Conservation (phyloP, 2,113 vertebrate genomes). For the Bombycilla garrulus region DNA sequence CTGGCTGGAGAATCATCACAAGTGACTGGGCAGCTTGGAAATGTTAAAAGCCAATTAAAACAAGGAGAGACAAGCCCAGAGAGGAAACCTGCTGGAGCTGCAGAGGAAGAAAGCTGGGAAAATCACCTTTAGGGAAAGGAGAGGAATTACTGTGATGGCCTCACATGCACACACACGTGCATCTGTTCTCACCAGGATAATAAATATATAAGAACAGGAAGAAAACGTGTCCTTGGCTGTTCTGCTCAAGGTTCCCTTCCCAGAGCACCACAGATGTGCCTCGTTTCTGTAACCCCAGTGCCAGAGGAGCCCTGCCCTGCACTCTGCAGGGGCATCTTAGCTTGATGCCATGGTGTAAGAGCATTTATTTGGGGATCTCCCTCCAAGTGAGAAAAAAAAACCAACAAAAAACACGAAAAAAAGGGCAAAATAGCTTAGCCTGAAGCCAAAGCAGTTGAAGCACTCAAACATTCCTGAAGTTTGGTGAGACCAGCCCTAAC, state of each 20-base stretch:
- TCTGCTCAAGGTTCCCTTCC: not conserved
- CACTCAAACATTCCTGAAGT: not conserved
- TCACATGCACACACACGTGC: not conserved
- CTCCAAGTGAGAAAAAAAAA: not conserved
- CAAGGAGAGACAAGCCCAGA: not conserved
- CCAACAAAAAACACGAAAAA: not conserved
- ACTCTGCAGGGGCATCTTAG: accelerated
- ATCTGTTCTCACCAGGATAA: not conserved
- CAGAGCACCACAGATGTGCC: not conserved
- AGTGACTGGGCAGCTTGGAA: not conserved
- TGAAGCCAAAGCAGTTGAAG: not conserved
- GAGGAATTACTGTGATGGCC: not conserved
- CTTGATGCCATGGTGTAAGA: not conserved
- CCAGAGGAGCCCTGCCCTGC: not conserved
- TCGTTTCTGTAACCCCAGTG: not conserved
- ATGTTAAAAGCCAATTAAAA: not conserved
- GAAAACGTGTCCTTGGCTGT: not conserved
- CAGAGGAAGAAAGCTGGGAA: not conserved
- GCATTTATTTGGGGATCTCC: not conserved
- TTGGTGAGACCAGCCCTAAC: not conserved
- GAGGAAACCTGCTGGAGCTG: not conserved
- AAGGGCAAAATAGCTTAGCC: not conserved
- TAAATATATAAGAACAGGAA: accelerated
- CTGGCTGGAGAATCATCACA: not conserved
- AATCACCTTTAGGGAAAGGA: not conserved